A percentile compares a stretch with the other conserved stretches of the same genome.
Evolutionary conservation across 2,113 vertebrate genomes (phyloP).

Genomic region (Aplodontia rufa): DNA sequence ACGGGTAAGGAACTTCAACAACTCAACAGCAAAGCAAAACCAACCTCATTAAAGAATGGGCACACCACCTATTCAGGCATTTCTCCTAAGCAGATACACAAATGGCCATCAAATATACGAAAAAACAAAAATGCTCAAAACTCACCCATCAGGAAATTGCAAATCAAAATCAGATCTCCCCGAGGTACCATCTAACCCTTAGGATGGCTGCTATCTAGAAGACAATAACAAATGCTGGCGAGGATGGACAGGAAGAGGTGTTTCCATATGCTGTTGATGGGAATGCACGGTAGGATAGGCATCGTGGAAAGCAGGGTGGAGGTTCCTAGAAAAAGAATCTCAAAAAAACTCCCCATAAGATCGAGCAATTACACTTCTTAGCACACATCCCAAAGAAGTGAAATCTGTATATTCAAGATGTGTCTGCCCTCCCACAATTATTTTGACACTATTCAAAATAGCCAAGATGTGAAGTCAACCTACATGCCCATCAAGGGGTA

Average conservation of each 20-base stretch:
- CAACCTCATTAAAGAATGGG: too few species aligned
- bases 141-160: neutral
- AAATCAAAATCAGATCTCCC: neutral
- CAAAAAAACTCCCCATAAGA: neutral
- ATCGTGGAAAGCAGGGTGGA: neutral
- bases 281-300: neutral
- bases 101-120: neutral
- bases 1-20: neutral
- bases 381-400: too few species aligned
- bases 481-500: neutral
- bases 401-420: neutral
- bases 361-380: neutral
- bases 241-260: too few species aligned
- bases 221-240: neutral
- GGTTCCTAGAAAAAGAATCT: neutral
- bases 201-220: neutral
- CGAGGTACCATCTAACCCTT: neutral
- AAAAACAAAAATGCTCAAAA: neutral
- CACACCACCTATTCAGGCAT: neutral
- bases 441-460: neutral
- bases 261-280: neutral
- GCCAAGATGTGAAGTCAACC: too few species aligned
- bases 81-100: neutral
- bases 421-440: neutral
- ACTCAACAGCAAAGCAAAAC: neutral